These are phyloP conservation scores for Drosophila gunungcola DNA, from an alignment of 1,140 invertebrate genomes.

Conservation along the genomic window DNA sequence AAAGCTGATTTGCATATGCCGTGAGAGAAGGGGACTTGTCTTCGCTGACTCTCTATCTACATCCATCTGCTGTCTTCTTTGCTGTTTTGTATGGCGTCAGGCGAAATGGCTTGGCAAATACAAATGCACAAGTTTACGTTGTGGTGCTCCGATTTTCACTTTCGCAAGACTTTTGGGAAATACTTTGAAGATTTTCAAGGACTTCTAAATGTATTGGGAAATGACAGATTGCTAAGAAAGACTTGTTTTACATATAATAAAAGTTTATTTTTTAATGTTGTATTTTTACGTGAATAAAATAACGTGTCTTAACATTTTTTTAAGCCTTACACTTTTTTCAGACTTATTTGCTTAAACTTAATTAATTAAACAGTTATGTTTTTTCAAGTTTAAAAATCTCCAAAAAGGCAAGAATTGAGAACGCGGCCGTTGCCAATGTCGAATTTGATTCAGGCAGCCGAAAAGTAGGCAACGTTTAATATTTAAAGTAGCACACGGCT, in stretches of 20 bases:
- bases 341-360: too few species aligned
- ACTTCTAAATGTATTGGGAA: background rate
- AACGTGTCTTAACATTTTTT: too few species aligned
- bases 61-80: slow-evolving; percentile 13
- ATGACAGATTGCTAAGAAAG: background rate
- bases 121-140: slow-evolving; percentile 47
- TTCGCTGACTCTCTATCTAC: slow-evolving; percentile 32
- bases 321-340: too few species aligned
- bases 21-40: slow-evolving; percentile 48
- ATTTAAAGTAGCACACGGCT: slow-evolving; percentile 45
- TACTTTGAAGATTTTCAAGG: background rate
- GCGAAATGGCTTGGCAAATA: slow-evolving; percentile 68
- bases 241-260: too few species aligned
- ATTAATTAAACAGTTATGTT: background rate
- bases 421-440: background rate
- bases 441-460: slow-evolving; percentile 40
- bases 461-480: slow-evolving; percentile 61
- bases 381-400: background rate
- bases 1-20: slow-evolving; percentile 80
- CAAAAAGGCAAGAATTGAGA: background rate
- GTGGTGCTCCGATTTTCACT: slow-evolving; percentile 24
- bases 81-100: background rate
- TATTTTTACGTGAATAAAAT: too few species aligned
- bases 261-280: too few species aligned
- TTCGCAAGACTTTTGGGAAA: slow-evolving; percentile 6